These are phyloP conservation scores for Neoitamus cyanurus DNA, from an alignment of 2,888 invertebrate species.

Conservation along the genomic window DNA sequence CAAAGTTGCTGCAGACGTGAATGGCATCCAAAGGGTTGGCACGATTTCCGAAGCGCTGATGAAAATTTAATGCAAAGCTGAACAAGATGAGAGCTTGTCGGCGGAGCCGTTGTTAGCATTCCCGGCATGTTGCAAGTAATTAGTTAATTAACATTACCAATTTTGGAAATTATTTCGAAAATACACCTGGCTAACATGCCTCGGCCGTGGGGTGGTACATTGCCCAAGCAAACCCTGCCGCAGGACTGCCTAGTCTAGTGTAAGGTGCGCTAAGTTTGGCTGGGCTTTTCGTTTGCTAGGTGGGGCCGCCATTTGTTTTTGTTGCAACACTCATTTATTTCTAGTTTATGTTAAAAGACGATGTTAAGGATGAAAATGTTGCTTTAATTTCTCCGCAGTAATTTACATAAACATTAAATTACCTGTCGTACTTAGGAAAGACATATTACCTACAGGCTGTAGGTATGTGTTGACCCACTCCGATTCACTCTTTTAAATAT, in stretches of 20 bases:
- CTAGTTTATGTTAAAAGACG: neutral
- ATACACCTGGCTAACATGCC: neutral
- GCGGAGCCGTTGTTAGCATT: neutral
- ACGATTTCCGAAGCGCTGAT: conserved; percentile 7
- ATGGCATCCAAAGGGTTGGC: neutral
- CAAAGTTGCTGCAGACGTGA: neutral
- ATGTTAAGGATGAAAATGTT: neutral
- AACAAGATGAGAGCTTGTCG: conserved; percentile 26
- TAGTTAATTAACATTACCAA: conserved; percentile 40
- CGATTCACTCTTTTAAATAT: too few relatives aligned
- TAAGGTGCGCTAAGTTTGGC: neutral
- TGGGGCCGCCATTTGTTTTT: neutral
- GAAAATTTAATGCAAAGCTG: conserved; percentile 27
- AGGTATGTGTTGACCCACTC: too few relatives aligned
- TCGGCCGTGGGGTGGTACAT: neutral
- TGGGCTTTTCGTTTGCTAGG: neutral
- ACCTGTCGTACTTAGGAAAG: neutral
- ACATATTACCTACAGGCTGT: neutral
- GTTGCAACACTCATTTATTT: neutral
- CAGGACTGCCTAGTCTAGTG: neutral
- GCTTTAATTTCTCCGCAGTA: neutral
- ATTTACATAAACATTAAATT: neutral
- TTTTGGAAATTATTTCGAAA: conserved; percentile 17
- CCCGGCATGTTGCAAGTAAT: conserved; percentile 21
- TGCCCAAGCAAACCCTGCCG: neutral